Conservation (phyloP, 2,888 invertebrate species). For the Hypercompe scribonia region DNA sequence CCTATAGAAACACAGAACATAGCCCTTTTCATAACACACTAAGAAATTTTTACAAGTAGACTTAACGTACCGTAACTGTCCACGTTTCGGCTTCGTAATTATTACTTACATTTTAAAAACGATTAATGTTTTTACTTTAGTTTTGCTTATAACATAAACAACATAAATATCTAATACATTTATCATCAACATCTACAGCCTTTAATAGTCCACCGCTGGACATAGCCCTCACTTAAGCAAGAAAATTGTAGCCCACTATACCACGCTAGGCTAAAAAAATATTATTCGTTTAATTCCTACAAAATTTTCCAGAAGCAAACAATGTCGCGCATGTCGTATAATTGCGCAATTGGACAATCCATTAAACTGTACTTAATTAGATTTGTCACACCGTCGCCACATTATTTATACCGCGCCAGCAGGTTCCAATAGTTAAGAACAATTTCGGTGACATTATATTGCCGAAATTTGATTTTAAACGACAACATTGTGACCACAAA, state of each 20-base stretch:
- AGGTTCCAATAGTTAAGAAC: constrained; percentile 66
- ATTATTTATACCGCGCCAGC: constrained; percentile 61
- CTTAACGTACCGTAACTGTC: too few species aligned
- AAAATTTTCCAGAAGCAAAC: constrained; percentile 28
- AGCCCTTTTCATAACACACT: too few species aligned
- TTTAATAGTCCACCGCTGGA: too few species aligned
- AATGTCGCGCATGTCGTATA: constrained; percentile 31
- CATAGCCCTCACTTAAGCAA: too few species aligned
- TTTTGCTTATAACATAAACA: neutral
- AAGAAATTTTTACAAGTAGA: too few species aligned
- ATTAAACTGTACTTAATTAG: constrained; percentile 50
- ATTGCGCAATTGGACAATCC: constrained; percentile 43
- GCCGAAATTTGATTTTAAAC: constrained; percentile 82
- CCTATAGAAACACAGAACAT: too few species aligned
- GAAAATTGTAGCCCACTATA: too few species aligned
- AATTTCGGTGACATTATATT: constrained; percentile 70
- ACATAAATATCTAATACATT: neutral
- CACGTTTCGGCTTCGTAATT: too few species aligned
- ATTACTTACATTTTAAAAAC: too few species aligned
- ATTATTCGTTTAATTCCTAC: too few species aligned
- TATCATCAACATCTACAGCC: too few species aligned
- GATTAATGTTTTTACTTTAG: neutral
- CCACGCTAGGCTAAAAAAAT: too few species aligned
- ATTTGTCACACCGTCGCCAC: constrained; percentile 58
- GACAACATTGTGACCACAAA: constrained; percentile 81